These are phyloP conservation scores for Pangasius sanitwongsei DNA, from an alignment of 2,797 vertebrate genomes.

Conservation along the genomic window DNA sequence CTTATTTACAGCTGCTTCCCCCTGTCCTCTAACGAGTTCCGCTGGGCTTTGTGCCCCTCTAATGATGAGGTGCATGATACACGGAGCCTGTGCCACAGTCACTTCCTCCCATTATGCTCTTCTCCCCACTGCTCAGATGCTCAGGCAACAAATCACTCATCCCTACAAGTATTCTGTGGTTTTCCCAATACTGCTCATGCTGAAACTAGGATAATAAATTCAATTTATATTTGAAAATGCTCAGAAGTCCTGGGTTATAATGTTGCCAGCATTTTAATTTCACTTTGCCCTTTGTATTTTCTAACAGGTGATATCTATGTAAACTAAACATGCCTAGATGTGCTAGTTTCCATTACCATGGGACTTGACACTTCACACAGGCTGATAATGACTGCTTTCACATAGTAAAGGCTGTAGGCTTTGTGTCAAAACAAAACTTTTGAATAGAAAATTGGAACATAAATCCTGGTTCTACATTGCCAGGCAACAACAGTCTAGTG, in stretches of 20 bases:
- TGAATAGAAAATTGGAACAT: constrained; percentile 19
- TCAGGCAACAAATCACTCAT: constrained; percentile 58
- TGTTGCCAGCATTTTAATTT: background rate
- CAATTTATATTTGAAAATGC: background rate
- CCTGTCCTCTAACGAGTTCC: constrained; percentile 80
- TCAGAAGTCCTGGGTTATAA: background rate
- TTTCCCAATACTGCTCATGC: constrained; percentile 40
- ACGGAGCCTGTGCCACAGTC: constrained; percentile 58
- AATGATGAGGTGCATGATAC: constrained; percentile 70
- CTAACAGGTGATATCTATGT: background rate
- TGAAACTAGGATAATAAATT: constrained; percentile 1
- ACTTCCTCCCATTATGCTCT: constrained; percentile 62
- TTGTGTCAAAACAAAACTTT: constrained; percentile 40
- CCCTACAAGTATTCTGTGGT: constrained; percentile 42
- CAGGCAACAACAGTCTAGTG: constrained; percentile 46
- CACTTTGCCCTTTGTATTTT: background rate
- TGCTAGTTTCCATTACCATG: background rate
- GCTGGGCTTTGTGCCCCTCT: constrained; percentile 72
- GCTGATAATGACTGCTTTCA: background rate
- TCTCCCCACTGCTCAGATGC: constrained; percentile 72
- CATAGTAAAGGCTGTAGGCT: background rate
- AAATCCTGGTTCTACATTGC: constrained; percentile 9
- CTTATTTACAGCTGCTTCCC: constrained; percentile 78
- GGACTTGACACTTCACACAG: background rate
- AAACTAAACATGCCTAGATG: background rate